Conservation (phyloP, 2,113 vertebrate genomes). For the Microtus oregoni region DNA sequence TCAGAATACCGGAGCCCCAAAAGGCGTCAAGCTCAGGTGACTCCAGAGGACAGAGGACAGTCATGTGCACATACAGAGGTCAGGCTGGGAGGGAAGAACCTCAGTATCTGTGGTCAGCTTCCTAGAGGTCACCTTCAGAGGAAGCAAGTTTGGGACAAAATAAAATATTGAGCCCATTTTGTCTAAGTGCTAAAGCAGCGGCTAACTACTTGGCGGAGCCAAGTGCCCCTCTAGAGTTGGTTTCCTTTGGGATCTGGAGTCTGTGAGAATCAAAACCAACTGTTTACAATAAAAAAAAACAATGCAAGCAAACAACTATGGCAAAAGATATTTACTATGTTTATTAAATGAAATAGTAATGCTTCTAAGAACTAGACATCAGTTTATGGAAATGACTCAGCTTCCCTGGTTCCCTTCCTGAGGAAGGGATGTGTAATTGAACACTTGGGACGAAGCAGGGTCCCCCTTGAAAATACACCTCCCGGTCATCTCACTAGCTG, state of each 20-base stretch:
- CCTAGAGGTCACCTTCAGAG: not conserved
- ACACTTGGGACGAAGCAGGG: not conserved
- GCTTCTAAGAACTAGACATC: not conserved
- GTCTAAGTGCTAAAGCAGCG: no score
- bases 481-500: rapidly evolving
- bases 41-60: not conserved
- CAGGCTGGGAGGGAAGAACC: not conserved
- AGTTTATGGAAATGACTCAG: not conserved
- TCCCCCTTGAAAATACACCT: not conserved
- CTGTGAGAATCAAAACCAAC: not conserved
- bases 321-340: not conserved
- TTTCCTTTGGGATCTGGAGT: not conserved
- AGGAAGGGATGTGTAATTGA: not conserved
- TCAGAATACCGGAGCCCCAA: not conserved
- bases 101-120: not conserved
- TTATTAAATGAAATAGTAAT: conserved; percentile 23
- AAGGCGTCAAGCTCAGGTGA: not conserved
- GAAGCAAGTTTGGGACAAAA: not conserved
- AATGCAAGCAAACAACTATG: not conserved
- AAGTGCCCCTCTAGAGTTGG: not conserved
- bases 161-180: not conserved
- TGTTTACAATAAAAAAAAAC: not conserved
- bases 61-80: not conserved
- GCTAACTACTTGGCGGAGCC: not conserved
- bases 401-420: not conserved